phyloP scores from a whole-genome alignment of 1,140 invertebrate species.

The Xylocopa sonorina region DNA sequence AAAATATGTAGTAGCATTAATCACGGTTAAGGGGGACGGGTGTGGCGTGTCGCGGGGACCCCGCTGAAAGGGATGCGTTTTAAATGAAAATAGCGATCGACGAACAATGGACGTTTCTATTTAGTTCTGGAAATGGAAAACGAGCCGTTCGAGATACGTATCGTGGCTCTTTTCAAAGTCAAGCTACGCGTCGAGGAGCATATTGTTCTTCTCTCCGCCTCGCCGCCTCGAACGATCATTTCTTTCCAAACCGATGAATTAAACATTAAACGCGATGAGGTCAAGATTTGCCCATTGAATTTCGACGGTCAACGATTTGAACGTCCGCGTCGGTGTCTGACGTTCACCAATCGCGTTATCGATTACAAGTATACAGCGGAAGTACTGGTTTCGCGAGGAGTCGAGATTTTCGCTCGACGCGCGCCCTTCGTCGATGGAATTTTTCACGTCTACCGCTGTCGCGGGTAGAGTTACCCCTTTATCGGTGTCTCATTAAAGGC shows the following conservation, averaged over 20 bases:
- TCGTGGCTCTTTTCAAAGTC: slow-evolving; percentile 6
- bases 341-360: too few relatives aligned
- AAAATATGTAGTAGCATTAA: slow-evolving; percentile 47
- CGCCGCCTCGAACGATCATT: neutral
- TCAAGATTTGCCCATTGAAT: neutral
- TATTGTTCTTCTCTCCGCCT: slow-evolving; percentile 1
- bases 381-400: too few relatives aligned
- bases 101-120: slow-evolving; percentile 25
- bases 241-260: neutral
- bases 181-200: neutral
- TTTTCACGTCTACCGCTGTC: neutral
- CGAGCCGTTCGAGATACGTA: slow-evolving; percentile 14
- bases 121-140: slow-evolving; percentile 28
- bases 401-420: too few relatives aligned
- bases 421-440: neutral
- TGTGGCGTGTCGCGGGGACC: slow-evolving; percentile 3
- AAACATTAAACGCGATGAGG: neutral
- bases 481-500: slow-evolving; percentile 40
- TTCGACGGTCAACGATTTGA: neutral
- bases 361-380: neutral
- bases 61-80: slow-evolving; percentile 51
- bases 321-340: too few relatives aligned
- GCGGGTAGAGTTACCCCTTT: slow-evolving; percentile 30
- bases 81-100: slow-evolving; percentile 58
- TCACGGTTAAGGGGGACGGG: slow-evolving; percentile 38